Evolutionary conservation across 1,140 invertebrate species (phyloP).

Genomic region (Drosophila pachea): DNA sequence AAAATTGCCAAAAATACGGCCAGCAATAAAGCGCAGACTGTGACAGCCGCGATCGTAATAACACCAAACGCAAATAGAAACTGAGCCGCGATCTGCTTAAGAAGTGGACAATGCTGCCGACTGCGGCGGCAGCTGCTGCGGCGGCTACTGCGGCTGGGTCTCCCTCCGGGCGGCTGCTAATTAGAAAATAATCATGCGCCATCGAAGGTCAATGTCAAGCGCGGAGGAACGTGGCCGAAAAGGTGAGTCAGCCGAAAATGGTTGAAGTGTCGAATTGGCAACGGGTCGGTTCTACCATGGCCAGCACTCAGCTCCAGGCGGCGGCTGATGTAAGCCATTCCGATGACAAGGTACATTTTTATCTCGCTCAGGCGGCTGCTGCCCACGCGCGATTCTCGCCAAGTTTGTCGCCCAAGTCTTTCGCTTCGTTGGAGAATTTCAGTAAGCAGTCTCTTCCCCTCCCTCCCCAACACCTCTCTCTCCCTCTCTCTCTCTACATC

Average conservation of each 20-base stretch:
- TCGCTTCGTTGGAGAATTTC: slow-evolving; percentile 37
- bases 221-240: slow-evolving; percentile 22
- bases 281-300: not conserved
- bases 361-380: slow-evolving; percentile 4
- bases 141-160: not conserved
- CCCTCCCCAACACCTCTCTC: slow-evolving; percentile 47
- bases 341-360: slow-evolving; percentile 18
- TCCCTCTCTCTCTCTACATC: slow-evolving; percentile 17
- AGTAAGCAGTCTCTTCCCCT: slow-evolving; percentile 17
- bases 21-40: slow-evolving; percentile 45
- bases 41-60: slow-evolving; percentile 32
- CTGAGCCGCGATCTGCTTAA: slow-evolving; percentile 41
- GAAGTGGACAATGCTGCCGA: slow-evolving; percentile 33
- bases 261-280: slow-evolving; percentile 2
- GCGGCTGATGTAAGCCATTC: slow-evolving; percentile 28
- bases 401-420: slow-evolving; percentile 50
- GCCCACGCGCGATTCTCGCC: slow-evolving; percentile 10
- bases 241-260: slow-evolving; percentile 45
- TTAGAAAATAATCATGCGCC: slow-evolving; percentile 70
- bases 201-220: slow-evolving; percentile 61
- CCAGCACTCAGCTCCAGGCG: slow-evolving; percentile 8
- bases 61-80: slow-evolving; percentile 49
- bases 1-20: slow-evolving; percentile 26
- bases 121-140: not conserved
- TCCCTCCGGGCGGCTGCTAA: slow-evolving; percentile 45